Evolutionary conservation across 2,888 invertebrate species (phyloP).

Genomic region (Nomada ruficornis): DNA sequence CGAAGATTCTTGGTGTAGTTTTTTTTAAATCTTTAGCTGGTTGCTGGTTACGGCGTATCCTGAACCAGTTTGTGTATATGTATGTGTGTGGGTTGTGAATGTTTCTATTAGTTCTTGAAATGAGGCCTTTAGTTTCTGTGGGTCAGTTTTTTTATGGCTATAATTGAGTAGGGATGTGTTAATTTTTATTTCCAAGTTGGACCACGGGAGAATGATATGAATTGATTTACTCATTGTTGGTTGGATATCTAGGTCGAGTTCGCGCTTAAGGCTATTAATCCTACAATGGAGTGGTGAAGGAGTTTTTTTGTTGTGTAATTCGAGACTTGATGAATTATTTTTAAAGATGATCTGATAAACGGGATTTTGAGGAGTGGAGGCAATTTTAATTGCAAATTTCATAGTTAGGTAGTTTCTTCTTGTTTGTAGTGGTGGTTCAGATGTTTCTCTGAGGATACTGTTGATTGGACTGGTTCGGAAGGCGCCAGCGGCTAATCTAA

Average conservation of each 20-base stretch:
- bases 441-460: slow-evolving; percentile 1
- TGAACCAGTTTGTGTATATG: background rate
- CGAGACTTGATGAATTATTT: background rate
- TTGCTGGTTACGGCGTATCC: background rate
- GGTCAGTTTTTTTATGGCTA: background rate
- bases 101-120: background rate
- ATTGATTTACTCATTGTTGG: background rate
- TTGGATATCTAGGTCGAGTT: slow-evolving; percentile 1
- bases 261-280: background rate
- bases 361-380: too few relatives aligned
- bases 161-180: background rate
- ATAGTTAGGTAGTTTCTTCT: background rate
- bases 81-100: background rate
- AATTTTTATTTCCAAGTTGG: background rate
- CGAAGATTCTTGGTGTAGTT: background rate
- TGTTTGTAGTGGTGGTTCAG: background rate
- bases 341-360: too few relatives aligned
- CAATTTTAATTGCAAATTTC: background rate
- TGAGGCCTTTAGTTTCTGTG: background rate
- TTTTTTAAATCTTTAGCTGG: background rate
- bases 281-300: background rate
- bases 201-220: background rate
- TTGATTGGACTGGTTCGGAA: background rate
- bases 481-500: background rate
- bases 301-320: background rate